These are phyloP conservation scores for Baccha elongata DNA, from an alignment of 2,888 invertebrate species.

Conservation along the genomic window DNA sequence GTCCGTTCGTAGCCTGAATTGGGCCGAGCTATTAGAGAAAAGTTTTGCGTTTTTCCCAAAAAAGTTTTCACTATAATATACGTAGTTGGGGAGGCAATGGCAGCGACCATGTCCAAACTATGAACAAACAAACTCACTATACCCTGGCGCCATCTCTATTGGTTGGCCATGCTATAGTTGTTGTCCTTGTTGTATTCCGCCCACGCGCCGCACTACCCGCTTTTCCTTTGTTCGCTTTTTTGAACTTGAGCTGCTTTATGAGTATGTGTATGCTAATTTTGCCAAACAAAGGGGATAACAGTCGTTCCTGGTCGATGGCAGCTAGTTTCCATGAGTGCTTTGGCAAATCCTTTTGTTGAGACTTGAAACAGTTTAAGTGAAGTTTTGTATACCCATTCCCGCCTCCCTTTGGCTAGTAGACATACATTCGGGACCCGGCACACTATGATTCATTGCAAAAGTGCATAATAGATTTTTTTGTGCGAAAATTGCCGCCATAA, in stretches of 20 bases:
- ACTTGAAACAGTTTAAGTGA: constrained; percentile 62
- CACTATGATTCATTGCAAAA: constrained; percentile 63
- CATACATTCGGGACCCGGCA: constrained; percentile 37
- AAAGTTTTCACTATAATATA: constrained; percentile 20
- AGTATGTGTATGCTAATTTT: constrained; percentile 66
- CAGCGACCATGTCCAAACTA: constrained; percentile 65
- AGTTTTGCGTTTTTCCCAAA: constrained; percentile 47
- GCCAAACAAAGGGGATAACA: constrained; percentile 28
- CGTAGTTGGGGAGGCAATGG: constrained; percentile 19
- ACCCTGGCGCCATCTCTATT: constrained; percentile 57
- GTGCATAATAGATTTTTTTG: constrained; percentile 70
- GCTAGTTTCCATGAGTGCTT: constrained; percentile 40
- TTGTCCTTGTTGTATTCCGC: constrained; percentile 10
- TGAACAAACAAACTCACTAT: constrained; percentile 53
- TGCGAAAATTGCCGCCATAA: constrained; percentile 66
- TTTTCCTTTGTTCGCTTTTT: constrained; percentile 47
- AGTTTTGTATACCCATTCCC: constrained; percentile 31
- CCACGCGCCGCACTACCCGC: neutral
- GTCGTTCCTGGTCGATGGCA: constrained; percentile 11
- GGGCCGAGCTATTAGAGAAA: constrained; percentile 29
- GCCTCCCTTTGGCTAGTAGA: constrained; percentile 16
- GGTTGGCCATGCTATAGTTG: constrained; percentile 20
- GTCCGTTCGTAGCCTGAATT: neutral
- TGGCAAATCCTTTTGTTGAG: constrained; percentile 47
- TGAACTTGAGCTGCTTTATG: constrained; percentile 66